phyloP scores from a whole-genome alignment of 1,140 invertebrate species.

The Bombyx mori region ASM3026992v2 NC_085111.1:5946501-5947000 shows the following conservation, averaged over 20 bases:
- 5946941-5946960: too few relatives aligned
- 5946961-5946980: too few relatives aligned
- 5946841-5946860: too few relatives aligned
- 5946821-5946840: too few relatives aligned
- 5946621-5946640: conserved; percentile 3
- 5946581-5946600: conserved; percentile 8
- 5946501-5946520: conserved; percentile 2
- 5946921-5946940: too few relatives aligned
- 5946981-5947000: too few relatives aligned
- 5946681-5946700: background rate
- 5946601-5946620: conserved; percentile 8
- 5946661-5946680: background rate
- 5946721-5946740: background rate
- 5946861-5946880: too few relatives aligned
- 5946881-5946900: too few relatives aligned
- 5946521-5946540: conserved; percentile 6
- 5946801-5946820: background rate
- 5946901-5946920: too few relatives aligned
- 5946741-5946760: background rate
- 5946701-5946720: background rate
- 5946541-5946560: conserved; percentile 8
- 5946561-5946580: conserved; percentile 8
- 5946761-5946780: background rate
- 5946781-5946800: background rate
- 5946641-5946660: background rate